Percentiles rank a stretch among this genome's conserved stretches.
Conservation (phyloP, 2,797 vertebrate genomes). For the Alcedo quadribrachys region DNA sequence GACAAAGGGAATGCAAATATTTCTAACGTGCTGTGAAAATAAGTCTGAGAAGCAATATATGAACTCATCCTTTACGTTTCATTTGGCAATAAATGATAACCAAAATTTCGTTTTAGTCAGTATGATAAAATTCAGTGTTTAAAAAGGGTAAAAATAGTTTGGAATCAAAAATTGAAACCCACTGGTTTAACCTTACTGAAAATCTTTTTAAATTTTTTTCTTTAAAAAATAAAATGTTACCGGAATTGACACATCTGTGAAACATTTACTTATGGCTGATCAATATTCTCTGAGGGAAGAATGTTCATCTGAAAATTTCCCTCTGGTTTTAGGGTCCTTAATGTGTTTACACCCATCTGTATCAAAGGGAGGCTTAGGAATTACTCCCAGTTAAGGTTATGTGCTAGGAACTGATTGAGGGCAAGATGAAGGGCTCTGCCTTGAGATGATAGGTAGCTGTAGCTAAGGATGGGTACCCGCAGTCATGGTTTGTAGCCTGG, state of each 20-base stretch:
- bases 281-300: neutral
- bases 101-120: neutral
- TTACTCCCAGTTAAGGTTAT: neutral
- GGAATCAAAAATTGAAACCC: neutral
- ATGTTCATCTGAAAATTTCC: neutral
- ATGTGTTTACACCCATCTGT: neutral
- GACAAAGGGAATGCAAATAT: neutral
- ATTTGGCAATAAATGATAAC: neutral
- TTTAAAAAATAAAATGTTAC: neutral
- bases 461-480: neutral
- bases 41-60: neutral
- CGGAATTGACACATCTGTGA: neutral
- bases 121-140: neutral
- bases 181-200: neutral
- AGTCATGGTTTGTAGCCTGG: neutral
- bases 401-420: neutral
- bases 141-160: neutral
- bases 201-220: neutral
- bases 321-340: neutral
- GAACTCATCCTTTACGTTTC: neutral
- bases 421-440: neutral
- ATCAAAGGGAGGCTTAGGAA: conserved; percentile 13
- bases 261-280: neutral
- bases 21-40: neutral
- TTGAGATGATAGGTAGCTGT: neutral